Evolutionary conservation across 2,113 vertebrate genomes (phyloP), one percentile per base, ranked within the genome.

Genomic region (Lontra canadensis): DNA sequence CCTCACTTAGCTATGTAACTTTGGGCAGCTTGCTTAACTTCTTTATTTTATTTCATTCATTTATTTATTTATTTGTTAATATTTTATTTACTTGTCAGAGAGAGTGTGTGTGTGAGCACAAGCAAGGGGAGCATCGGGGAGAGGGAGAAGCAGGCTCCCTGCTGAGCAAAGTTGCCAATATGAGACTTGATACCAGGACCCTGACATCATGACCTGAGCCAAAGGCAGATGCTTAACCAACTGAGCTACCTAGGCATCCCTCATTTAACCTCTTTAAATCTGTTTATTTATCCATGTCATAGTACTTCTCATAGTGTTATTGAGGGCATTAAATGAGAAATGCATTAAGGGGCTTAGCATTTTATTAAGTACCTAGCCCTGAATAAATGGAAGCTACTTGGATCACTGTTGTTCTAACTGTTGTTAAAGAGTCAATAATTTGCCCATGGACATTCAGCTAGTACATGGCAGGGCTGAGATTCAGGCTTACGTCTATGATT

Each of bases 301-400:
- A 31, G 39, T 67, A n/a, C 61, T 73, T 90, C 20, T 89, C 63
- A 39, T 36, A 47, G 52, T 34, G 15, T 84, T 71, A 18, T 14
- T 88, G 55, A 52, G 14, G 39, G 52, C 25, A 55, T 91, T 95
- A 90, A 93, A 71, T 90, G 71, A 93, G 86, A 73, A 90, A 52
- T 57, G 12, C 39, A 79, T 69, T 74, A 93, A 26, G 86, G 65
- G 52, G 81, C 23, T 69, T 91, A 44, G 21, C 20, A 81, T 63
- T 92, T 80, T 79, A 61, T 86, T 82, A 82, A 74, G 44, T 25
- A 39, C 34, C 29, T 61, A 55, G 12, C 29, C 36, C 69, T 79
- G 52, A 91, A 39, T 73, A 84, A 94, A 88, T 65, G 61, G 21
- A 23, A 57, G 21, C 36, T 81, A 25, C 7, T 85, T 29, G 26